Evolutionary conservation across 2,113 vertebrate species (phyloP).

Genomic region (Hiodon alosoides): DNA sequence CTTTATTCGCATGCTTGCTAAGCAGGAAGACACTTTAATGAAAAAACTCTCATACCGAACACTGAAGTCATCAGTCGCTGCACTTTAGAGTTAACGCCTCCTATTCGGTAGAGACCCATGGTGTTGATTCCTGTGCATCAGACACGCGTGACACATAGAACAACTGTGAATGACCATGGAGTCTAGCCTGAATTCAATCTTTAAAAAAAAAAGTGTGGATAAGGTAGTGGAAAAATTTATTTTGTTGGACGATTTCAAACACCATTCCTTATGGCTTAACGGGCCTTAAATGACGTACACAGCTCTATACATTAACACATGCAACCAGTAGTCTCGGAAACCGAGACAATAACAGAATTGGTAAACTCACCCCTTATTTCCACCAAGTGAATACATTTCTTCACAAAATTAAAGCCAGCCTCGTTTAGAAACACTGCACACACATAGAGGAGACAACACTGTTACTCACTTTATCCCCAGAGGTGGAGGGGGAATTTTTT

Average conservation of each 20-base stretch:
- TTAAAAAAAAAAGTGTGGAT: too few relatives aligned
- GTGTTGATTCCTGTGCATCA: conserved; percentile 76
- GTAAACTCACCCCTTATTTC: conserved; percentile 73
- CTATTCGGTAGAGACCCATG: conserved; percentile 90
- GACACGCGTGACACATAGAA: not conserved
- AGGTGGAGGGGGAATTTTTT: not conserved
- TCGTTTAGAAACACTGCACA: conserved; percentile 87
- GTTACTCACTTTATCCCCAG: not conserved
- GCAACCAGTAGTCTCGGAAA: too few relatives aligned
- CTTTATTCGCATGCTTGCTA: not conserved
- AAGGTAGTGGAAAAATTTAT: too few relatives aligned
- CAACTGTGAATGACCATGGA: not conserved
- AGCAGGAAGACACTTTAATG: not conserved
- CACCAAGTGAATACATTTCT: conserved; percentile 85
- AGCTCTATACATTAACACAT: too few relatives aligned
- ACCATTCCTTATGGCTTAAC: not conserved
- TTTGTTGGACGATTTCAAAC: not conserved
- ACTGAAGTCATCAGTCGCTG: conserved; percentile 90
- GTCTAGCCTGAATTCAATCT: not conserved
- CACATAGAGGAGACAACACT: conserved; percentile 16
- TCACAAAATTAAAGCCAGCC: conserved; percentile 89
- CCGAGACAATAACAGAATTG: too few relatives aligned
- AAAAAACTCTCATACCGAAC: conserved; percentile 72
- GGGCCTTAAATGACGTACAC: not conserved
- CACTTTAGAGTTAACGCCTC: conserved; percentile 96